Base-by-base conservation (phyloP, 2,113 vertebrate genomes). In the Thunnus thynnus region DNA sequence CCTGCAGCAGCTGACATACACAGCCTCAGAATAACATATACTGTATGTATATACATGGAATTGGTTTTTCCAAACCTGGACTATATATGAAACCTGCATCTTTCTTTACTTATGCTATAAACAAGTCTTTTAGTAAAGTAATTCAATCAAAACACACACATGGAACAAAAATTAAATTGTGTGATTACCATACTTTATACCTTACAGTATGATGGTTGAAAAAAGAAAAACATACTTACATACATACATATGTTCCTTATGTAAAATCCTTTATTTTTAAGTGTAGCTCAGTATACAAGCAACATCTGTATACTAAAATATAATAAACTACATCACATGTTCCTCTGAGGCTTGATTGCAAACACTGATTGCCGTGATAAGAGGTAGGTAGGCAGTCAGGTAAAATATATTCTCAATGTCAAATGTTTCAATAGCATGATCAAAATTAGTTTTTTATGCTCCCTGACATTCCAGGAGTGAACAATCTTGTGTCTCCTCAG, bases 321-420 rank as follows among this genome's bases (percentile, higher is more conserved):
- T 13, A 61, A 22, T 36, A 3, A 1, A 47, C 30, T 12, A n/a
- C 32, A 63, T 54, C 55, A 54, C 41, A 56, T 16, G 0, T 8
- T 10, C 9, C 17, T 51, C 51, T 56, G 58, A 4, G 11, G 18
- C 20, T 51, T 41, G 5, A 61, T 36, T 22, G 10, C 48, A 52
- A 60, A 18, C 18, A 25, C 1, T 58, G 71, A 75, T 54, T 75
- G 60, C 36, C 11, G 12, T 61, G 52, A 60, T 52, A 54, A 52
- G n/a, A 30, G 5, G 18, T 27, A 13, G 18, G 11, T 18, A 58
- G 30, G 47, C 12, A 44, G 55, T 55, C 22, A 55, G 27, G 13
- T 30, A 50, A 62, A 16, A 36, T 50, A 50, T 51, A 65, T 36
- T 70, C 13, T 55, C 30, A 46, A 52, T 68, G 12, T 74, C 2